Evolutionary conservation across 2,113 vertebrate genomes (phyloP), one percentile per base, ranked within the genome.

Genomic region (Antennarius striatus): DNA sequence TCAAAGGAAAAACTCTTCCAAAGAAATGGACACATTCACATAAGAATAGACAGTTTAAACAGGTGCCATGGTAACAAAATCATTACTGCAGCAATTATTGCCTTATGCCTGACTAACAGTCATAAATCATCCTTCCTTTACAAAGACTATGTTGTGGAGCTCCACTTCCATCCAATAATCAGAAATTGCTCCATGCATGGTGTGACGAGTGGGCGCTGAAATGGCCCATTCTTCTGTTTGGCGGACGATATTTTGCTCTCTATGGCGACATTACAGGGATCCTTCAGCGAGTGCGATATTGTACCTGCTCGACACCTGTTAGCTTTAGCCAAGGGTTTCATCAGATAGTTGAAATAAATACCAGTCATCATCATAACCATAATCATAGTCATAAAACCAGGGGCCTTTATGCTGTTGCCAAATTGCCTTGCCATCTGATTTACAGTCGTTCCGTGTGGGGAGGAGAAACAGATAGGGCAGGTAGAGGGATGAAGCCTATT

Each of bases 281-380:
- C 91, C 88, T 86, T 92, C 92, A 93, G 83, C 92, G 51, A 63
- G 83, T 68, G 16, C 47, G 71, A 90, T 91, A 92, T 91, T 92
- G 88, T 84, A 86, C 78, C 84, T 89, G 79, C 85, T 85, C 79
- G 75, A 89, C 92, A 93, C 91, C 91, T 93, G 92, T 90, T 91
- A 72, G 86, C 81, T 86, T 84, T 79, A 70, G 85, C 82, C 71
- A 48, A 63, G 49, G 77, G 71, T 89, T 91, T 89, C 86, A 91
- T 92, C 91, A 88, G 88, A 89, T 90, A 90, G 89, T 88, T 88
- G 83, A 88, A 86, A 91, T 88, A 91, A 91, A 91, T 90, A 87
- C 86, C 78, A 85, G 84, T 90, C 88, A 91, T 92, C 89, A 90
- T 89, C 89, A 89, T 89, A 89, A 88, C 83, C 88, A 86, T 92